phyloP scores from a whole-genome alignment of 2,888 invertebrate genomes.

The Meiosimyza decipiens region DNA sequence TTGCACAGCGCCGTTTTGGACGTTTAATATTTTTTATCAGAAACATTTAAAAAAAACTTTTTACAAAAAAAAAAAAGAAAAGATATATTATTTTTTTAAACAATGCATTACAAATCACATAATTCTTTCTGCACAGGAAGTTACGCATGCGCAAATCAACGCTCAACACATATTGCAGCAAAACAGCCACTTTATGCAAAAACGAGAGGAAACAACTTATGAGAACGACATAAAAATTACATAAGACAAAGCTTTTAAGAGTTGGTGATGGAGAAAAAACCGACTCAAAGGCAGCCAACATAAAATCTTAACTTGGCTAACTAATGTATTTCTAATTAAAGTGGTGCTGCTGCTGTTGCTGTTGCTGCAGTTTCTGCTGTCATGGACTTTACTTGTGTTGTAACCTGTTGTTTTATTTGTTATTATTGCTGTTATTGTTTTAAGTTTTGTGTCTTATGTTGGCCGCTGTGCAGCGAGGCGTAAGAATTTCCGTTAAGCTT shows the following conservation, averaged over 20 bases:
- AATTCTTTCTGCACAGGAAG: not conserved
- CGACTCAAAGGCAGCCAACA: not conserved
- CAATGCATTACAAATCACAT: too few species aligned
- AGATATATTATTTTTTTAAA: too few species aligned
- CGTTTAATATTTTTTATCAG: too few species aligned
- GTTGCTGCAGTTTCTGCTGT: constrained; percentile 1
- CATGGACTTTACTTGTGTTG: not conserved
- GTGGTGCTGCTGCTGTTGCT: not conserved
- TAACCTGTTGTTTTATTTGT: not conserved
- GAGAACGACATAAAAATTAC: constrained; percentile 10
- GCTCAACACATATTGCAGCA: not conserved
- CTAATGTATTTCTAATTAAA: constrained; percentile 39
- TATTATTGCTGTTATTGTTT: not conserved
- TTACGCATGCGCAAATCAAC: constrained; percentile 20
- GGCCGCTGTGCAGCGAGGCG: constrained; percentile 54
- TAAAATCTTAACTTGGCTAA: constrained; percentile 18
- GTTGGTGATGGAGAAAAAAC: not conserved
- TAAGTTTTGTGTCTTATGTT: constrained; percentile 15
- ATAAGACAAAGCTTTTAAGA: not conserved
- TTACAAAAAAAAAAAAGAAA: too few species aligned
- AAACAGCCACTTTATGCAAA: too few species aligned
- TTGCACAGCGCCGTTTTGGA: too few species aligned
- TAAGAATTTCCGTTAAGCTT: constrained; percentile 54
- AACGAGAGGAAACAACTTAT: not conserved
- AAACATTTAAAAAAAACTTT: too few species aligned